Evolutionary conservation across 1,140 invertebrate species (phyloP), one percentile per base, ranked within the genome.

Genomic region (Octopus bimaculoides): DNA sequence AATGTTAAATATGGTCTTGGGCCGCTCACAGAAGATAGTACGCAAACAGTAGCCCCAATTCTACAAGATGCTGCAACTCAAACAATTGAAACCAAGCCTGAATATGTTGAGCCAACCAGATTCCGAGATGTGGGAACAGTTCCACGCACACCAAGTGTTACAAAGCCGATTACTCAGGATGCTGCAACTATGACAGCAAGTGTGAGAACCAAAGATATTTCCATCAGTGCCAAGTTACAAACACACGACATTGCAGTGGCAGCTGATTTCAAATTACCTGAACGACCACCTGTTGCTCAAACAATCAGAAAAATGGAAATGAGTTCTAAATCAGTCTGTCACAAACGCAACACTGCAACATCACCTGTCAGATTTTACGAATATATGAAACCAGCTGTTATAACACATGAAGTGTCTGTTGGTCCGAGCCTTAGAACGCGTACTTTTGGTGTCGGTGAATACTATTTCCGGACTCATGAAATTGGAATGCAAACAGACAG

Each of bases 401-500:
- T 71, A 71, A 71, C 66, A 20, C 66, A 71, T 3, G 66, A 71
- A 71, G 66, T 71, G 17, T 14, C 66, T 20, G 66, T 71, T 8
- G 66, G 66, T 20, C 66, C 66, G 7, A 71, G 66, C 66, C 66
- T 71, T 71, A 9, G 66, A 17, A 71, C 66, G 17, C 66, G 66
- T 17, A 71, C 17, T 71, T 71, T 71, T 6, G 66, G 66, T 71
- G 66, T 71, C 26, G 66, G 66, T 71, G 66, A 71, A n/a, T 71
- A 71, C 14, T 71, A n/a, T 71, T 71, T 71, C 14, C 66, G 66
- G 26, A 71, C 66, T 12, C 66, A 71, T 71, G 66, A 71, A 20
- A 71, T 71, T 14, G 66, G 66, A 71, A 71, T 71, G 26, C 66
- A 71, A 71, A 71, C 66, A 71, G 66, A 71, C 66, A 71, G 66